These are phyloP conservation scores for Lindbergichthys nudifrons DNA, from an alignment of 2,797 vertebrate genomes.

Conservation along the genomic window DNA sequence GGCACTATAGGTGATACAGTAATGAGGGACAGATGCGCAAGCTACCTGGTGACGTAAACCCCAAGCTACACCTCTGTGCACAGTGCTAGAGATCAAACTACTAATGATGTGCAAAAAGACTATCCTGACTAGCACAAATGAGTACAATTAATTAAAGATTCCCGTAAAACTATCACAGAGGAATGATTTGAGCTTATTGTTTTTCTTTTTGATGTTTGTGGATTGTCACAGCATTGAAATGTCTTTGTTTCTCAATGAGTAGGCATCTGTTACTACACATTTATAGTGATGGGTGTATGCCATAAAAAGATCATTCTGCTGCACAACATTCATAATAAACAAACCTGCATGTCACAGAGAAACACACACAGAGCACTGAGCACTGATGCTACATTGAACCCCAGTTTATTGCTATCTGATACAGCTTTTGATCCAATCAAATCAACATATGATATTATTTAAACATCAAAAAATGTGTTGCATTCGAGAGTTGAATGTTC, in stretches of 20 bases:
- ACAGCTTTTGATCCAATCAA: background rate
- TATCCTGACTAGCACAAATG: background rate
- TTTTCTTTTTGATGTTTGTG: background rate
- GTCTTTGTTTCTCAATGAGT: background rate
- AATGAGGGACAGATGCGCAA: too few species aligned
- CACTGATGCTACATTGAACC: conserved; percentile 6
- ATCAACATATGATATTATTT: background rate
- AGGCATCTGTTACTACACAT: background rate
- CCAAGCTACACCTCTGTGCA: background rate
- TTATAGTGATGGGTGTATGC: background rate
- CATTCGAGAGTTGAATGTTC: background rate
- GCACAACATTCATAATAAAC: conserved; percentile 16
- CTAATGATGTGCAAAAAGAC: background rate
- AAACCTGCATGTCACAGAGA: conserved; percentile 39
- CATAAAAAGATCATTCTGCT: conserved; percentile 1
- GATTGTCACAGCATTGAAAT: background rate
- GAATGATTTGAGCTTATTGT: background rate
- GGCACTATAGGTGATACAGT: too few species aligned
- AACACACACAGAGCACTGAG: background rate
- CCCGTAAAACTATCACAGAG: background rate
- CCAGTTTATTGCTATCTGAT: conserved; percentile 4
- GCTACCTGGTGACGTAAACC: too few species aligned
- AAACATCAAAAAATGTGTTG: background rate
- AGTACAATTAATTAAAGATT: background rate
- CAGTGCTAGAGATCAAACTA: background rate